phyloP scores from a whole-genome alignment of 2,888 invertebrate genomes.

The Glaucopsyche alexis region DNA sequence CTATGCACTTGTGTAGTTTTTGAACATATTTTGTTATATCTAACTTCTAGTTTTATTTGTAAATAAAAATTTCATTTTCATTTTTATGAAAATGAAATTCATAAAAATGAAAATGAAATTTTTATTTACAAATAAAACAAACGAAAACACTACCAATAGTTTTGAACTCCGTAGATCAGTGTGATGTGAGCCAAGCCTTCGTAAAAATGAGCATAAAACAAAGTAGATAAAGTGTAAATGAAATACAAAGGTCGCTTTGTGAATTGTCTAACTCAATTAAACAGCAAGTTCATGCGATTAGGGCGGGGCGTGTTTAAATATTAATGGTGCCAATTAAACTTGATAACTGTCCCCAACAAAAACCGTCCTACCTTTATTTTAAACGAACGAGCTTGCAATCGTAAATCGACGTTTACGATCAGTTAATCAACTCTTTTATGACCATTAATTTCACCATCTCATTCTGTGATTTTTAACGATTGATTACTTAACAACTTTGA shows the following conservation, averaged over 20 bases:
- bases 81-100: too few species aligned
- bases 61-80: too few species aligned
- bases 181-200: neutral
- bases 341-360: constrained; percentile 10
- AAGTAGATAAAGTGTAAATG: neutral
- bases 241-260: constrained; percentile 2
- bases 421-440: constrained; percentile 20
- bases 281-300: constrained; percentile 14
- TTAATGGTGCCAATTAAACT: constrained; percentile 2
- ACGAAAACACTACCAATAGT: too few species aligned
- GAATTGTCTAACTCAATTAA: constrained; percentile 17
- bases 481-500: constrained; percentile 16
- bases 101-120: too few species aligned
- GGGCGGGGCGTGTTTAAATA: constrained; percentile 18
- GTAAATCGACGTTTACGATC: constrained; percentile 23
- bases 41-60: too few species aligned
- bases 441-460: constrained; percentile 1
- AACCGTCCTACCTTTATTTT: neutral
- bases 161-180: too few species aligned
- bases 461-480: constrained; percentile 22
- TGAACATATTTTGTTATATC: too few species aligned
- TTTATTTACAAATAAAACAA: too few species aligned
- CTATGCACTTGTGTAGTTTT: too few species aligned
- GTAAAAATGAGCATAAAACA: neutral
- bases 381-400: constrained; percentile 18